Evolutionary conservation across 2,113 vertebrate genomes (phyloP).

Genomic region (Ascaphus truei): DNA sequence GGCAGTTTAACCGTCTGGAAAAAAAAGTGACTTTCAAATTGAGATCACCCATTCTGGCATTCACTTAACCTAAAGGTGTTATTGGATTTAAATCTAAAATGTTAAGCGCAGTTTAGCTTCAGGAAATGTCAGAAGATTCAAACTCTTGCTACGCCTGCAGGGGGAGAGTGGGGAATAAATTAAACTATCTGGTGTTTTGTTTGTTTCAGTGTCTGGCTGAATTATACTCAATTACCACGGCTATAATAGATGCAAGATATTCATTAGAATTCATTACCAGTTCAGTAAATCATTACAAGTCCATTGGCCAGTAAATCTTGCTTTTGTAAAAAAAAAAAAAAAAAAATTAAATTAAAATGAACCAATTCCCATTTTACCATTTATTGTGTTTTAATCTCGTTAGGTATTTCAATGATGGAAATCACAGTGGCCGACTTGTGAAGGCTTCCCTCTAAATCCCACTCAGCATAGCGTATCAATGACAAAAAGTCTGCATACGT

Average conservation of each 20-base stretch:
- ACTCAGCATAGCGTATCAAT: too few relatives aligned
- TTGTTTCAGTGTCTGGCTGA: conserved; percentile 22
- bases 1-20: too few relatives aligned
- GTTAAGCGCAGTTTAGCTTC: neutral
- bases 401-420: neutral
- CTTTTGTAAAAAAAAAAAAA: neutral
- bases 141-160: neutral
- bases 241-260: conserved; percentile 27
- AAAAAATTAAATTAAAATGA: conserved; percentile 2
- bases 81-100: neutral
- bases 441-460: neutral
- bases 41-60: neutral
- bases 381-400: conserved; percentile 10
- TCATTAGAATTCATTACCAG: conserved; percentile 22
- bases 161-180: neutral
- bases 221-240: conserved; percentile 32
- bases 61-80: conserved; percentile 15
- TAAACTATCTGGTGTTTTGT: conserved; percentile 7
- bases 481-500: too few relatives aligned
- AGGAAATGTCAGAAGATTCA: conserved; percentile 14
- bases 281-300: conserved; percentile 8
- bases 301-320: neutral
- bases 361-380: neutral
- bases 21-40: too few relatives aligned
- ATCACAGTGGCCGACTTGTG: neutral